Conservation (phyloP, 2,888 invertebrate species). For the Dryomyza anilis region DNA sequence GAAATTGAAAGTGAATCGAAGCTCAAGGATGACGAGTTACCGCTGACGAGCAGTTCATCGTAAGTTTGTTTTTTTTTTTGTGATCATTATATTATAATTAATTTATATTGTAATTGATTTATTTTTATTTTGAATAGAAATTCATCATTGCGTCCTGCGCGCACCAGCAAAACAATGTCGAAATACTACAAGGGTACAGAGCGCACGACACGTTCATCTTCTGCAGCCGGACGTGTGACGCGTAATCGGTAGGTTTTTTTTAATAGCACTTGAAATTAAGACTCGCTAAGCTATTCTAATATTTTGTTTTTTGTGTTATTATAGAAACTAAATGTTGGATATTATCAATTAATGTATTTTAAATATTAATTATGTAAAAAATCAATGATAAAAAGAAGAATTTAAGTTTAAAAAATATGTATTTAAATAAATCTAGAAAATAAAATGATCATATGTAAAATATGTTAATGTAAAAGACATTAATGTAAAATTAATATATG, state of each 20-base stretch:
- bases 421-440: too few species aligned
- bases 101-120: background rate
- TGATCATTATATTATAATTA: background rate
- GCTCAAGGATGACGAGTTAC: constrained; percentile 8
- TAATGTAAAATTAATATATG: too few species aligned
- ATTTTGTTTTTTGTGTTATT: too few species aligned
- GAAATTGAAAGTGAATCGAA: constrained; percentile 27
- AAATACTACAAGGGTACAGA: constrained; percentile 57
- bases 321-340: too few species aligned
- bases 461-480: too few species aligned
- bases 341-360: too few species aligned
- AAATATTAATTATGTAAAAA: too few species aligned
- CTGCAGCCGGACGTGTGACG: constrained; percentile 40
- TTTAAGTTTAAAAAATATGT: too few species aligned
- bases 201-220: constrained; percentile 34
- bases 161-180: constrained; percentile 55
- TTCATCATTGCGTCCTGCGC: constrained; percentile 47
- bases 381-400: too few species aligned
- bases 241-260: constrained; percentile 40
- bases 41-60: background rate
- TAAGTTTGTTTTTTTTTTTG: background rate
- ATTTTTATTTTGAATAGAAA: background rate
- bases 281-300: too few species aligned
- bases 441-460: too few species aligned
- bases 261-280: too few species aligned